A percentile compares a stretch with the other conserved stretches of the same genome.
Conservation (phyloP, 2,888 invertebrate species). For the Oegoconia quadripuncta region DNA sequence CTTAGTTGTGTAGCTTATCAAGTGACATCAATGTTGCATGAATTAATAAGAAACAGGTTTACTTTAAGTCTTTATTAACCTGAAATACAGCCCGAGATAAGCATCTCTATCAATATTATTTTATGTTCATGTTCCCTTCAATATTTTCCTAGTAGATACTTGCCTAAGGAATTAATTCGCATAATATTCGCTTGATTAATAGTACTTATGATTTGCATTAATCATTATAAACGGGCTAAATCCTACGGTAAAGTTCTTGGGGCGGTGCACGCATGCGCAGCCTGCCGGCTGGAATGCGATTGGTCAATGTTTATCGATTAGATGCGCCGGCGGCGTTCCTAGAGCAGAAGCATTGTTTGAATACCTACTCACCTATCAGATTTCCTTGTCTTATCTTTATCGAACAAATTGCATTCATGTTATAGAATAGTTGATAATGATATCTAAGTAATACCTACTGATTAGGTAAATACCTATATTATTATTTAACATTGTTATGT, state of each 20-base stretch:
- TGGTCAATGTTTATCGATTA: slow-evolving; percentile 61
- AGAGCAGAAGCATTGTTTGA: slow-evolving; percentile 41
- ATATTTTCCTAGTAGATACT: neutral
- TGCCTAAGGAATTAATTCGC: slow-evolving; percentile 6
- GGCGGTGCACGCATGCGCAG: slow-evolving; percentile 24
- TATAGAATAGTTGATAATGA: neutral
- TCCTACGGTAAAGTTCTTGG: slow-evolving; percentile 16
- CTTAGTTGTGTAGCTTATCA: too few species aligned
- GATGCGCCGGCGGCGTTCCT: slow-evolving; percentile 51
- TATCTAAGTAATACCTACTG: too few species aligned
- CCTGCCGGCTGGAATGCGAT: slow-evolving; percentile 42
- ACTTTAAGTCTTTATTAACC: neutral
- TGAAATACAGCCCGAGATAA: neutral
- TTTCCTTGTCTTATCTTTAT: slow-evolving; percentile 16
- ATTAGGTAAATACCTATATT: too few species aligned
- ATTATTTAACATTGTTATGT: too few species aligned
- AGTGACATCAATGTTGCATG: too few species aligned
- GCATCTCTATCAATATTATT: slow-evolving; percentile 4
- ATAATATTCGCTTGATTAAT: slow-evolving; percentile 11
- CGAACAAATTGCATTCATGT: neutral
- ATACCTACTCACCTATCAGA: slow-evolving; percentile 19
- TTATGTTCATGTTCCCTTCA: neutral
- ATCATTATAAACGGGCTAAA: slow-evolving; percentile 22
- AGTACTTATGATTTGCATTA: slow-evolving; percentile 27
- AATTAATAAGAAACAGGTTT: neutral